These are phyloP conservation scores for Sphaerophoria taeniata DNA, from an alignment of 2,888 invertebrate species.

Conservation along the genomic window DNA sequence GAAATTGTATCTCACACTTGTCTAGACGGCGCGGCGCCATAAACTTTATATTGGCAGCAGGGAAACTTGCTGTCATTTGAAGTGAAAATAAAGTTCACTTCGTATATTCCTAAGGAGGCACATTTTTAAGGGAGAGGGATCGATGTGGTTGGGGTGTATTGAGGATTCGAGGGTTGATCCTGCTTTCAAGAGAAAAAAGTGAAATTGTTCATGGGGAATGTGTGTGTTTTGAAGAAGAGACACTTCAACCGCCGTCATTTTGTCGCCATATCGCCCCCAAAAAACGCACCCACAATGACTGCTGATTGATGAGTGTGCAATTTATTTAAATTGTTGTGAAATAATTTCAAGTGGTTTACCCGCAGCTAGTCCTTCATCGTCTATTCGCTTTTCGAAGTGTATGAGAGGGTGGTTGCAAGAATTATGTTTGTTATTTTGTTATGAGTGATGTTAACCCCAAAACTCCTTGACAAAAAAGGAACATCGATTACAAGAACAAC, in stretches of 20 bases:
- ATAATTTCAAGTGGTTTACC: conserved; percentile 59
- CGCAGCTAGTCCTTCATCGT: conserved; percentile 6
- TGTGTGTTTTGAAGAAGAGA: too few species aligned
- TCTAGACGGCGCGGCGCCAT: conserved; percentile 72
- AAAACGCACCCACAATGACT: conserved; percentile 38
- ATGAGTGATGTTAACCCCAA: neutral
- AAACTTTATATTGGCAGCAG: conserved; percentile 59
- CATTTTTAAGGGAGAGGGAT: neutral
- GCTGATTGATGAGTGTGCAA: conserved; percentile 70
- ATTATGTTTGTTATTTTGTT: conserved; percentile 27
- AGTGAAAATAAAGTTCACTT: conserved; percentile 48
- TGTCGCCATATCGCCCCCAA: conserved; percentile 19
- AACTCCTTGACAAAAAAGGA: too few species aligned
- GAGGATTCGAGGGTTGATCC: neutral
- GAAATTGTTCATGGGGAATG: neutral
- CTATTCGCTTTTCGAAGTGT: neutral
- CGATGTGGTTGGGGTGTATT: neutral
- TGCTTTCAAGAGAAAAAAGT: conserved; percentile 9
- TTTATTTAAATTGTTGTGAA: conserved; percentile 67
- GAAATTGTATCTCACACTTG: conserved; percentile 49
- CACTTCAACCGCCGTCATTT: too few species aligned
- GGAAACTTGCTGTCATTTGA: conserved; percentile 57
- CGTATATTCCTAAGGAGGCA: neutral
- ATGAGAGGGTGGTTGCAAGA: neutral
- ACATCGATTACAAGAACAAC: neutral